phyloP scores from a whole-genome alignment of 2,113 vertebrate genomes.

The Xenus cinereus region DNA sequence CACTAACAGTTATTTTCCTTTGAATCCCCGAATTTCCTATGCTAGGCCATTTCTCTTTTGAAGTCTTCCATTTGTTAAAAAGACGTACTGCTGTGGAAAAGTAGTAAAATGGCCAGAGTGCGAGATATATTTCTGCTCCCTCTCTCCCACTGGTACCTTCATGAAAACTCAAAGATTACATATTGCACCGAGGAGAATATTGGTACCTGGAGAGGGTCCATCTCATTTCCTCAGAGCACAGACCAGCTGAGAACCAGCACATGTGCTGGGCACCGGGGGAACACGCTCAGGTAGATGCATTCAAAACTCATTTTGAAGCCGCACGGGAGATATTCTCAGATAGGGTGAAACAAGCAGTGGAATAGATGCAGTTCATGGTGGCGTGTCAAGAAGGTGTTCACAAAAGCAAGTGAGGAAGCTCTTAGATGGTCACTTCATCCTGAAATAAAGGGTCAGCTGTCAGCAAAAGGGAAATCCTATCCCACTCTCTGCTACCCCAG shows the following conservation, averaged over 20 bases:
- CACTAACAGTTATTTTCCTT: neutral
- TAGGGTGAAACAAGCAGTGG: neutral
- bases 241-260: neutral
- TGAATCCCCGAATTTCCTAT: neutral
- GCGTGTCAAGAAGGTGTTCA: neutral
- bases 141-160: neutral
- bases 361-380: neutral
- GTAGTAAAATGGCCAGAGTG: neutral
- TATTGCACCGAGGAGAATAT: neutral
- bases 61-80: neutral
- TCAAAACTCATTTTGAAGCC: neutral
- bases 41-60: neutral
- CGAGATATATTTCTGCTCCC: neutral
- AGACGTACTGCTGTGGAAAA: neutral
- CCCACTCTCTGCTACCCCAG: neutral
- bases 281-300: neutral
- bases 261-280: neutral
- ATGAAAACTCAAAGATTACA: neutral
- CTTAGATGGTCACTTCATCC: neutral
- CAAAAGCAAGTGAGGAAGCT: neutral
- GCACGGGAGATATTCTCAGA: neutral
- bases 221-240: neutral
- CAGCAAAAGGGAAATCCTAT: neutral
- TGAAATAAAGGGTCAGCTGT: neutral
- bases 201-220: neutral